Percentiles rank a stretch among this genome's conserved stretches.
Conservation (phyloP, 2,888 invertebrate species). For the Lingula anatina region DNA sequence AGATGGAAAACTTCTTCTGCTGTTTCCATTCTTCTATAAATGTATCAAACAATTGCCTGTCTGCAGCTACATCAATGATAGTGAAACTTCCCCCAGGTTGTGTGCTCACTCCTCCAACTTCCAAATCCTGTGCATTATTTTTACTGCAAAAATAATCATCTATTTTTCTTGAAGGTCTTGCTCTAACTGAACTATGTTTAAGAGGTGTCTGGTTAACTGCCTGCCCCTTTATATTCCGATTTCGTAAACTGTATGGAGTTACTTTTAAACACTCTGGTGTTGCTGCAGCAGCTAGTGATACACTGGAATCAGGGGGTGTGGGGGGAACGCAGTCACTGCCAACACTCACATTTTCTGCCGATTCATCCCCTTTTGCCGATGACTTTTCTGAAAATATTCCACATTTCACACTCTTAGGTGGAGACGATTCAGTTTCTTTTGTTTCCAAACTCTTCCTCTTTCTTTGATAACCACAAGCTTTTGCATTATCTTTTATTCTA, state of each 20-base stretch:
- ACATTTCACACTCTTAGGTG: too few relatives aligned
- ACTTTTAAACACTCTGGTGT: too few relatives aligned
- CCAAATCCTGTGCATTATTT: too few relatives aligned
- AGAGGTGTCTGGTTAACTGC: too few relatives aligned
- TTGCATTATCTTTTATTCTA: neutral
- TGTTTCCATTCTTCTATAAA: constrained; percentile 46
- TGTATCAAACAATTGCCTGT: constrained; percentile 34
- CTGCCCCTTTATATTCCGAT: too few relatives aligned
- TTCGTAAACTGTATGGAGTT: too few relatives aligned
- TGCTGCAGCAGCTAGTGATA: too few relatives aligned
- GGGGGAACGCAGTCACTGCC: constrained; percentile 41
- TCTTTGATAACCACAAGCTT: neutral
- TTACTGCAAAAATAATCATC: too few relatives aligned
- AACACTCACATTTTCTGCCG: constrained; percentile 15
- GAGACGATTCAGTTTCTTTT: too few relatives aligned
- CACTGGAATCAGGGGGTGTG: constrained; percentile 36
- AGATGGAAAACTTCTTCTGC: constrained; percentile 37
- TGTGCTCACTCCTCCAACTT: too few relatives aligned
- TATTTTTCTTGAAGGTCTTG: too few relatives aligned
- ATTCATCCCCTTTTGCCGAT: neutral
- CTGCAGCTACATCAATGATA: constrained; percentile 47
- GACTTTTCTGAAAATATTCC: neutral
- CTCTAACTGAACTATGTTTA: too few relatives aligned
- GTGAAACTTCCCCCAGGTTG: constrained; percentile 35
- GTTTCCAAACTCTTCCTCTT: neutral